phyloP scores from a whole-genome alignment of 2,797 vertebrate genomes.

The Limnodromus scolopaceus region DNA sequence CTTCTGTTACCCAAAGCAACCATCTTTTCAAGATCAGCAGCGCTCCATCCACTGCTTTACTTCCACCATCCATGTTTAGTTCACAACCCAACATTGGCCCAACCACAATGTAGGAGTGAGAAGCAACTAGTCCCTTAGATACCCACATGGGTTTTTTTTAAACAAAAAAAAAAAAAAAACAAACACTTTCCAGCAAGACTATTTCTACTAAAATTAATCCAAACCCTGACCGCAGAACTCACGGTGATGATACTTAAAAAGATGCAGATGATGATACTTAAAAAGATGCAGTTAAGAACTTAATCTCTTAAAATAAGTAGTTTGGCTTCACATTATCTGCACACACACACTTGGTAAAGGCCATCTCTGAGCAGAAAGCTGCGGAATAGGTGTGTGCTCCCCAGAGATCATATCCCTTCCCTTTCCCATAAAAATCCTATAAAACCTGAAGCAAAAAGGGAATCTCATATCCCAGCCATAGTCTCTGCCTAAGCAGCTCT shows the following conservation, averaged over 20 bases:
- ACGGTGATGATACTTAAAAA: background rate
- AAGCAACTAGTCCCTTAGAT: background rate
- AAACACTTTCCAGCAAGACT: background rate
- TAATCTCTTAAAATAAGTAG: no score
- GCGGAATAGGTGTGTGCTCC: background rate
- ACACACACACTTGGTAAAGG: background rate
- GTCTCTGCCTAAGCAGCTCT: slow-evolving; percentile 10
- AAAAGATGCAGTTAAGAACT: background rate
- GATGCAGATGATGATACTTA: background rate
- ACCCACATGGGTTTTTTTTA: background rate
- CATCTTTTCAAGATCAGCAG: background rate
- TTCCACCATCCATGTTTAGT: background rate
- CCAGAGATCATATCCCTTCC: background rate
- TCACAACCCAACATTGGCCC: background rate
- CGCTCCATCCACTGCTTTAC: background rate
- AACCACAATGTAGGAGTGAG: background rate
- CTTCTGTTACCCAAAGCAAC: background rate
- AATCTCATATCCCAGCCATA: background rate
- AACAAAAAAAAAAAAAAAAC: no score
- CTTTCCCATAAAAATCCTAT: background rate
- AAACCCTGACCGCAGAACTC: background rate
- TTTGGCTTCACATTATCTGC: no score
- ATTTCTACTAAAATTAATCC: background rate
- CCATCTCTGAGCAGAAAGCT: background rate
- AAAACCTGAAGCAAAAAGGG: slow-evolving; percentile 1